Evolutionary conservation across 2,113 vertebrate genomes (phyloP).

Genomic region (Phainopepla nitens): DNA sequence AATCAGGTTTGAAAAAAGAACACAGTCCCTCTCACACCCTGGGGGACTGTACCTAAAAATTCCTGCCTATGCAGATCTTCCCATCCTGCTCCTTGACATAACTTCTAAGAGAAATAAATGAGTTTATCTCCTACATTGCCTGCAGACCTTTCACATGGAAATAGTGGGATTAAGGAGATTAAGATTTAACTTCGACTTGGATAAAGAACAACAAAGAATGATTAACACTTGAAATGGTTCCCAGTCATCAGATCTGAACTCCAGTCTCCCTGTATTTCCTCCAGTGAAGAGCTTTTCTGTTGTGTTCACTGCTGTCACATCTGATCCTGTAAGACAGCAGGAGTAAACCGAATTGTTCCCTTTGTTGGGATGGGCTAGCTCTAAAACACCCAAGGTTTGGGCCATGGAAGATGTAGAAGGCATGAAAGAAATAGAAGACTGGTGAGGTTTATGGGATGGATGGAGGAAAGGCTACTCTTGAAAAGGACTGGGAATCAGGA

Average conservation of each 20-base stretch:
- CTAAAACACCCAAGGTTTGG: neutral
- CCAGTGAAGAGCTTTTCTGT: conserved; percentile 7
- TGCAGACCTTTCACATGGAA: conserved; percentile 51
- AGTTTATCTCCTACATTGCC: conserved; percentile 49
- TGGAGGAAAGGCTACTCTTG: neutral
- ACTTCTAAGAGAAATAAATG: conserved; percentile 53
- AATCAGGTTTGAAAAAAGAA: conserved; percentile 60
- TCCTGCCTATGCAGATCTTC: conserved; percentile 25
- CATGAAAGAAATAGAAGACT: neutral
- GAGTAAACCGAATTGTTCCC: neutral
- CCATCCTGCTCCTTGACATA: conserved; percentile 14
- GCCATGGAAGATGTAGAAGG: neutral
- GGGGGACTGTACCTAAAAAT: conserved; percentile 58
- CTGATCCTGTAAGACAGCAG: neutral
- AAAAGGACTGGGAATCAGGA: neutral
- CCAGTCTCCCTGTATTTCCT: neutral
- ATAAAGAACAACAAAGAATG: conserved; percentile 61
- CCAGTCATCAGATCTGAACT: conserved; percentile 24
- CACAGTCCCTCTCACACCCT: neutral
- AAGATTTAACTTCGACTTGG: conserved; percentile 54
- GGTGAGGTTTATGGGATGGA: neutral
- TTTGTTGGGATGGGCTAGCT: neutral
- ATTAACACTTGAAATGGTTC: conserved; percentile 55
- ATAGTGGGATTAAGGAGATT: conserved; percentile 57
- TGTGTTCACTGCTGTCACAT: conserved; percentile 26